Evolutionary conservation across 2,797 vertebrate species (phyloP), one percentile per base, ranked within the genome.

Genomic region (Microcaecilia unicolor): DNA sequence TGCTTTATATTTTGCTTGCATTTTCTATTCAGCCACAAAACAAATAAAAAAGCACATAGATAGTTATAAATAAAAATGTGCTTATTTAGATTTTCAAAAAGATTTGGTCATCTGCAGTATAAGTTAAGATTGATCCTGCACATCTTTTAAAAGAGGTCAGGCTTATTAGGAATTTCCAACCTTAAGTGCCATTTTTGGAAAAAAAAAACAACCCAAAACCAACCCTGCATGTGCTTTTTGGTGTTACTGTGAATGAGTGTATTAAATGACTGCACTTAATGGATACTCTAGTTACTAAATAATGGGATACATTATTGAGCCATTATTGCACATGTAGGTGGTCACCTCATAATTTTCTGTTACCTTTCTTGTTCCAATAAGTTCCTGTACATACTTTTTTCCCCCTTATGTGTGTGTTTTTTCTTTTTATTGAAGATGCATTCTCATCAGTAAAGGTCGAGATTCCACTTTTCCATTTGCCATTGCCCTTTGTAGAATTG

Each of bases 401-500:
- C 8, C 17, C 25, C 22, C 54, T 65, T 48, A n/a, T n/a, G n/a
- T 47, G 51, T 56, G 69, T 61, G 55, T 50, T 53, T 55, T 63
- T 56, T 66, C 45, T 50, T 3, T 38, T 32, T 50, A 56, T 59
- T 52, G 51, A 58, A 54, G 43, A 58, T 26, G 45, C 44, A 43
- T 46, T 61, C 41, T 67, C 34, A 49, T 67, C 55, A 48, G 8
- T 37, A 73, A 77, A 77, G 56, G 55, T 44, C 78, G 62, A 63
- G 67, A 49, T 41, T 67, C 44, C 31, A 50, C 29, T 55, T 71
- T 67, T 47, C 57, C 22, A 43, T 59, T 38, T 60, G 17, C 24
- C 45, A 51, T 45, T 69, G 61, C 56, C 56, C 65, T 71, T 80
- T 67, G 29, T 51, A 51, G 65, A 74, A 73, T 58, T 72, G 49